Evolutionary conservation across 2,888 invertebrate genomes (phyloP).

Genomic region (Trichogramma dendrolimi): DNA sequence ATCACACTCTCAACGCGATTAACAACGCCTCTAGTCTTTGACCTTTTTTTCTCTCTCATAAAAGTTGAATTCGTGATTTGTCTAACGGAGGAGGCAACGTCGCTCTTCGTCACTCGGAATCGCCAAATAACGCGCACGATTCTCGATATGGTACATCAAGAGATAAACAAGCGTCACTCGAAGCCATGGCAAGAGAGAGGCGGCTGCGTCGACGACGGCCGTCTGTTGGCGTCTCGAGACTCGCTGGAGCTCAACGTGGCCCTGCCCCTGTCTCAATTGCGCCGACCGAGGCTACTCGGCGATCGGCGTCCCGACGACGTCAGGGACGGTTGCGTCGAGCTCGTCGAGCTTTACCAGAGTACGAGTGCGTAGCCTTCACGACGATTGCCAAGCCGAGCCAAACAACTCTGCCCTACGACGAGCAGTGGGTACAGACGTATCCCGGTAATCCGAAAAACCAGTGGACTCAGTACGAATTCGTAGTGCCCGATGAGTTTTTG

Average conservation of each 20-base stretch:
- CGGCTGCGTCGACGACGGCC: constrained; percentile 57
- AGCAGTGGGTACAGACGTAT: constrained; percentile 43
- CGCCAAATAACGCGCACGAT: constrained; percentile 33
- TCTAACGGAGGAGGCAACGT: constrained; percentile 57
- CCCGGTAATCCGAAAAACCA: constrained; percentile 45
- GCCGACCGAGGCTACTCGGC: constrained; percentile 20
- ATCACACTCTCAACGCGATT: not conserved
- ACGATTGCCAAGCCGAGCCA: constrained; percentile 61
- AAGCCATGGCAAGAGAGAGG: constrained; percentile 61
- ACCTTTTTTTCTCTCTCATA: too few species aligned
- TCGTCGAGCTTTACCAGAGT: constrained; percentile 52
- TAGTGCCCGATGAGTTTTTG: constrained; percentile 21
- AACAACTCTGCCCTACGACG: constrained; percentile 52
- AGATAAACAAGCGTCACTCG: constrained; percentile 56
- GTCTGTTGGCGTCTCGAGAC: constrained; percentile 55
- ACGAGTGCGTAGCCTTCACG: constrained; percentile 57
- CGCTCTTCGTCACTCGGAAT: constrained; percentile 42
- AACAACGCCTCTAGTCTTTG: too few species aligned
- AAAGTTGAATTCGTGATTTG: constrained; percentile 46
- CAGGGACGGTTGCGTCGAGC: constrained; percentile 65
- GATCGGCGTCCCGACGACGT: constrained; percentile 55
- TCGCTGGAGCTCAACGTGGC: constrained; percentile 61
- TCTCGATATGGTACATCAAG: constrained; percentile 44
- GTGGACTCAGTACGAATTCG: constrained; percentile 46
- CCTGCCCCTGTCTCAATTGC: constrained; percentile 24